phyloP scores from a whole-genome alignment of 2,797 vertebrate genomes.

The Sebastes steindachneri region DNA sequence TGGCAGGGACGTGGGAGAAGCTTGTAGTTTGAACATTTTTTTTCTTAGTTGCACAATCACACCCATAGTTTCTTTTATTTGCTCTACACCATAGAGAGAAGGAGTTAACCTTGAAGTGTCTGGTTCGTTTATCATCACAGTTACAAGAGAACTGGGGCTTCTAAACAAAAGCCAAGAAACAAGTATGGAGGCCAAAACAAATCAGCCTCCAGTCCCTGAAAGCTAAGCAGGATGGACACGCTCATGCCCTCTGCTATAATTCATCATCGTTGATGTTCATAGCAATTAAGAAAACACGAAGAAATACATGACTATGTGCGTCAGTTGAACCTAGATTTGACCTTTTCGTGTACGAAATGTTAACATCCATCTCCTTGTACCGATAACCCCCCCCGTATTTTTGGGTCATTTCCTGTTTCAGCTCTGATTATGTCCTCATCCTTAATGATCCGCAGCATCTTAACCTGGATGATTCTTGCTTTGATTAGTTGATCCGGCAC shows the following conservation, averaged over 20 bases:
- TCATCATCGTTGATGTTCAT: neutral
- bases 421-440: constrained; percentile 10
- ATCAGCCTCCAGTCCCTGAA: neutral
- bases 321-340: constrained; percentile 18
- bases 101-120: neutral
- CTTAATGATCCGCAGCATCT: neutral
- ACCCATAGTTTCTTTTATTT: neutral
- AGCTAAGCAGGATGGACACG: neutral
- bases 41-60: neutral
- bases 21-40: neutral
- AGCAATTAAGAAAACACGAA: constrained; percentile 17
- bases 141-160: neutral
- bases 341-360: constrained; percentile 31
- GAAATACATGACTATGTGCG: constrained; percentile 5
- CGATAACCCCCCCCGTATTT: neutral
- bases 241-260: neutral
- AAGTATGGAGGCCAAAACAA: neutral
- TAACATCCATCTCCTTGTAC: neutral
- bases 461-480: neutral
- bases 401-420: constrained; percentile 1
- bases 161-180: neutral
- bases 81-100: neutral
- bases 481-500: neutral
- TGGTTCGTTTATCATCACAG: neutral
- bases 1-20: neutral